Evolutionary conservation across 2,113 vertebrate genomes (phyloP), one percentile per base, ranked within the genome.

Genomic region (Pseudorectes ferrugineus): DNA sequence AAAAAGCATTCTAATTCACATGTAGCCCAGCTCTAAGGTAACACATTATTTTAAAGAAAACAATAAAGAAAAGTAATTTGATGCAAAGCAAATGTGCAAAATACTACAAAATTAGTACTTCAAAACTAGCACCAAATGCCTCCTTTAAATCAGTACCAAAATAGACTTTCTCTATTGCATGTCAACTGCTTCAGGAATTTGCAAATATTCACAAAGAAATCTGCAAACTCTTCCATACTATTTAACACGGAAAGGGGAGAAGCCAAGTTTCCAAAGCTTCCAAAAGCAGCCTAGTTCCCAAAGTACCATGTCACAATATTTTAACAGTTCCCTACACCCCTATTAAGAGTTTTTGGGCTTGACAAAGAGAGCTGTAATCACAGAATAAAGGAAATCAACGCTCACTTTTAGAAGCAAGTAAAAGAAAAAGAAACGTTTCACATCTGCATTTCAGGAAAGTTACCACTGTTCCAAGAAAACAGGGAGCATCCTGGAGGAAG

Each of bases 181-280:
- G 65, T 33, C 82, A 85, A 57, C 67, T 70, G 80, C 89, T 94
- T 82, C 6, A 12, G 79, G 91, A 94, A 90, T 75, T 76, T 97
- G 95, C 93, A 97, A 97, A 97, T 89, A 93, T 96, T 95, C 95
- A 61, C 72, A 75, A 95, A 76, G 93, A 96, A 96, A 94, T 93
- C 74, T 95, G 89, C 85, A 97, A 96, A 94, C 93, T 92, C 73
- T 78, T 55, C 67, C 49, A 40, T 43, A 40, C n/a, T 88, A n/a
- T 80, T 81, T 55, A 86, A 52, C 24, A 58, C 5, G 2, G 33
- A 36, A 93, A 94, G 35, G 17, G 80, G 21, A 81, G 43, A 77
- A 65, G 66, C 81, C 89, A 92, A 81, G 77, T 26, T 78, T 40
- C 51, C 72, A 84, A 75, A 83, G 83, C 76, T 91, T 80, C 83